A percentile compares a stretch with the other conserved stretches of the same genome.
These are phyloP conservation scores for Danio aesculapii DNA, from an alignment of 2,797 vertebrate genomes.

Conservation along the genomic window DNA sequence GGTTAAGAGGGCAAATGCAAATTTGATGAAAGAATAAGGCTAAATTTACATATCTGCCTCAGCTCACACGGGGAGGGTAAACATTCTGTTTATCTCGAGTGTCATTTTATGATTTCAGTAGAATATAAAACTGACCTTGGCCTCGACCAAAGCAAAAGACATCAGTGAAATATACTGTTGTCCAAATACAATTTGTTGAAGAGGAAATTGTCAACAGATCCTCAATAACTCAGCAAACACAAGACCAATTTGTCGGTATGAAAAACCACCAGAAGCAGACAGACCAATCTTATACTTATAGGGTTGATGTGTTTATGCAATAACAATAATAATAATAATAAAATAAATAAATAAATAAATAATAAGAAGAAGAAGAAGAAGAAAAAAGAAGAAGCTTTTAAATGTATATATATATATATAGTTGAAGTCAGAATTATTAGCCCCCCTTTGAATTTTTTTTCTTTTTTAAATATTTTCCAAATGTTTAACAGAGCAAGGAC, in stretches of 20 bases:
- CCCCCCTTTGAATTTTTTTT: no score
- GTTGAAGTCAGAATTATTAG: no score
- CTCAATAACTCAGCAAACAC: conserved; percentile 82
- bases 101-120: conserved; percentile 99
- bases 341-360: no score
- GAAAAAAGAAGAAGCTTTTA: no score
- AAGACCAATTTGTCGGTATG: conserved; percentile 61
- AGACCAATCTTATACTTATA: conserved; percentile 47
- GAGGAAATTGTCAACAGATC: conserved; percentile 90
- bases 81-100: conserved; percentile 99
- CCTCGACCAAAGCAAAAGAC: conserved; percentile 88
- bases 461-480: no score
- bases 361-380: no score
- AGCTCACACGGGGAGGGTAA: conserved; percentile 98
- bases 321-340: not conserved
- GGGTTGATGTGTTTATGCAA: conserved; percentile 39
- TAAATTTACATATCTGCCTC: conserved; percentile 99
- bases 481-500: no score
- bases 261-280: conserved; percentile 64
- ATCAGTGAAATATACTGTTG: conserved; percentile 92
- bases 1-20: conserved; percentile 99
- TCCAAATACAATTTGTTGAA: conserved; percentile 90
- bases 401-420: no score
- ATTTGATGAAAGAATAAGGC: conserved; percentile 99
- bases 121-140: conserved; percentile 99